phyloP scores from a whole-genome alignment of 2,888 invertebrate species.

The Agrochola litura region DNA sequence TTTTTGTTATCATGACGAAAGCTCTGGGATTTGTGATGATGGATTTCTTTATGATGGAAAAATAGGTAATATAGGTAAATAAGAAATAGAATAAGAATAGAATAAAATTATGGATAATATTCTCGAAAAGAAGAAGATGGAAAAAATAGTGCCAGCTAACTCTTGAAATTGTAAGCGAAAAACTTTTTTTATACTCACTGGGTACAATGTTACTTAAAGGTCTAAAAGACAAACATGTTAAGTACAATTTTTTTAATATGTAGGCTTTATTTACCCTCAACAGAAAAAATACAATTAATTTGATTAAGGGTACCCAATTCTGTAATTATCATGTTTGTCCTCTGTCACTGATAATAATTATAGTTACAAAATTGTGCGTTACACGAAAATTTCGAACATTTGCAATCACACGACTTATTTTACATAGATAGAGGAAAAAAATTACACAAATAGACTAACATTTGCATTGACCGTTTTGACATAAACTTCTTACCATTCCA shows the following conservation, averaged over 20 bases:
- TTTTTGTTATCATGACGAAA: constrained; percentile 14
- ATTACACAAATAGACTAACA: constrained; percentile 10
- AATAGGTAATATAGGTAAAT: no score
- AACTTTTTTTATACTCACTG: background rate
- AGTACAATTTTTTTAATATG: no score
- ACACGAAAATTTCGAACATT: constrained; percentile 17
- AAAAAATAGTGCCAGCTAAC: constrained; percentile 11
- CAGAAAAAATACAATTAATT: background rate
- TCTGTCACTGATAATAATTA: background rate
- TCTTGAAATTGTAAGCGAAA: background rate
- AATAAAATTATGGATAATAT: no score
- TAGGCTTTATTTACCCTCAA: background rate
- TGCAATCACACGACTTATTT: constrained; percentile 22
- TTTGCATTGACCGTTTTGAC: constrained; percentile 12
- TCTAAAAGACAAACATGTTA: constrained; percentile 6
- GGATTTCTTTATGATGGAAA: no score
- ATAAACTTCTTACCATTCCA: background rate
- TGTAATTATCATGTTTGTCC: constrained; percentile 5
- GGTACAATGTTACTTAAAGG: background rate
- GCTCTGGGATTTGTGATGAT: background rate
- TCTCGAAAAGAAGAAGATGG: no score
- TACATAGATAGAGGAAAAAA: constrained; percentile 10
- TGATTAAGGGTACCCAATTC: background rate
- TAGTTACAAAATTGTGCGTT: constrained; percentile 22
- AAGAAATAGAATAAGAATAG: no score